Base-by-base conservation (phyloP, 2,888 invertebrate genomes). In the Troides aeacus region DNA sequence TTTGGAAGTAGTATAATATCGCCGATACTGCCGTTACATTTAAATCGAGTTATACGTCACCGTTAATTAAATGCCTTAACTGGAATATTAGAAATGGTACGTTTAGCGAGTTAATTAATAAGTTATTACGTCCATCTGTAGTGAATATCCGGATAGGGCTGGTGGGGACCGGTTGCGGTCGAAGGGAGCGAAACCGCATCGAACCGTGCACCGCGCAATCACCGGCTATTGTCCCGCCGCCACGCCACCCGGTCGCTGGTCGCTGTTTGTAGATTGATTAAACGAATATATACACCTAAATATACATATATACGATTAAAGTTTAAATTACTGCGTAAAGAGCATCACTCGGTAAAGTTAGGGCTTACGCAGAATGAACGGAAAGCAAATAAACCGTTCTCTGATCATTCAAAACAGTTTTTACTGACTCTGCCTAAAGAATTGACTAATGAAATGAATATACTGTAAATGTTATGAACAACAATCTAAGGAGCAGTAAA, bases 131-230 rank as follows among this genome's bases (percentile, higher is more conserved):
- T 74, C 69, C 73, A 76, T 74, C 73, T 71, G 70, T 75, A 79
- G 82, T 79, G 81, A 82, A 84, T 84, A 82, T 83, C 82, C 80
- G 73, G 72, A 72, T 72, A 68, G 73, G 73, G 69, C 68, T 76
- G 74, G 78, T 77, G 56, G 24, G 61, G 30, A 36, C 53, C 60
- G 59, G 77, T 73, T 75, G 81, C 75, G 84, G 81, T 79, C 72
- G 66, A 75, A 78, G 80, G 81, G 75, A 78, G 75, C 68, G 76
- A 74, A 79, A 88, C 87, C 88, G 77, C 89, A 85, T 71, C 76
- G 78, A 75, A 74, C 70, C 73, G 76, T 72, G 77, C 77, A 70
- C 74, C 73, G 73, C 77, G 81, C 87, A 89, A 88, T 89, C 86
- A 87, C 74, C 75, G 77, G 71, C 82, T 78, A 85, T 86, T 87